Base-by-base conservation (phyloP, 2,888 invertebrate species). In the Neoitamus cyanurus region DNA sequence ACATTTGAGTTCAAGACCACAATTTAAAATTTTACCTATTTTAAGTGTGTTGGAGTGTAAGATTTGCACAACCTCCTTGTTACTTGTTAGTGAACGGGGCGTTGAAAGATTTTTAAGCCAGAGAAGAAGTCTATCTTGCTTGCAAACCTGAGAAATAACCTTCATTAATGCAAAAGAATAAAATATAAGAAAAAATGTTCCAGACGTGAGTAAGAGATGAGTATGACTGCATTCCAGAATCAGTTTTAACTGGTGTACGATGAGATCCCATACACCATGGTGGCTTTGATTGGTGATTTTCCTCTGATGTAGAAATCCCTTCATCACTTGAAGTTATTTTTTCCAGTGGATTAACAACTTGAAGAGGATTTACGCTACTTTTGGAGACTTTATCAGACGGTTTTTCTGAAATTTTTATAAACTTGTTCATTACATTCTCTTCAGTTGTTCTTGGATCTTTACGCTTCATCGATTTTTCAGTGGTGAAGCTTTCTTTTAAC, bases 51-150 rank as follows among this genome's bases (percentile, higher is more conserved):
- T 34, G 31, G 42, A 30, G 7, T 37, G 48, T 2, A 83, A 42
- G 2, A 85, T 83, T 31, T 68, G 73, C 1, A 68, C 37, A 5
- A 83, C 6, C 9, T 73, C 46, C 28, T 68, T 68, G 48, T 75
- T 69, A n/a, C 58, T 69, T 30, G 68, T 13, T 20, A 69, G 5
- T 0, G 58, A 28, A 13, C 31, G 34, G 9, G 75, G 48, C n/a
- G 58, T 46, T n/a, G 75, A 34, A 3, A 85, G 73, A 68, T 42
- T 37, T 75, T 83, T 75, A 13, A 85, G 69, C 85, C 85, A 85
- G 4, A 20, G 1, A 11, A 83, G 30, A 42, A 83, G 28, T 30
- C 75, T 15, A n/a, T 68, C 68, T 58, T 58, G 4, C n/a, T 6
- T 58, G 9, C 20, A 15, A 20, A 25, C 9, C 58, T 58, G 20